phyloP scores from a whole-genome alignment of 2,113 vertebrate species.

The Xenotilapia longispinis region DNA sequence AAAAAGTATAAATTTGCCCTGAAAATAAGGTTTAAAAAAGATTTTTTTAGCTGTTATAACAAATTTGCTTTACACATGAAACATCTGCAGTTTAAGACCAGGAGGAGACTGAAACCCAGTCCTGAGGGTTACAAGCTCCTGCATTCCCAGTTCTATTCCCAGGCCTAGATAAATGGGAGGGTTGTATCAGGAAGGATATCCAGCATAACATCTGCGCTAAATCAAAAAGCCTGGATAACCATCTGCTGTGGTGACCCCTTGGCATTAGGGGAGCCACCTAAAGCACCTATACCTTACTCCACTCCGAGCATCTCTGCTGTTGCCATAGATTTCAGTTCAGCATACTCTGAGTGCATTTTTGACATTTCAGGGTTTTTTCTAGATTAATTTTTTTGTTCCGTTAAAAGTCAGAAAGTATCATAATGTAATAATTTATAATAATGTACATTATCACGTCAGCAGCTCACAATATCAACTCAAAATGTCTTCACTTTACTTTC shows the following conservation, averaged over 20 bases:
- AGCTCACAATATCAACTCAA: neutral
- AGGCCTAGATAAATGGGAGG: neutral
- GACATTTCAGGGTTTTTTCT: neutral
- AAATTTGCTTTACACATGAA: neutral
- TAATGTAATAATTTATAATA: neutral
- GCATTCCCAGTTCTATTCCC: neutral
- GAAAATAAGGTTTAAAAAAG: neutral
- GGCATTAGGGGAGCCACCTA: neutral
- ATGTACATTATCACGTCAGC: neutral
- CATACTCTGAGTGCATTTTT: neutral
- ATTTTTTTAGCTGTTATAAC: neutral
- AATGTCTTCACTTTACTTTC: neutral
- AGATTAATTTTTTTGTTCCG: neutral
- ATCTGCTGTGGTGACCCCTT: neutral
- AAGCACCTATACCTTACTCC: neutral
- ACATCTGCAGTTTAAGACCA: neutral
- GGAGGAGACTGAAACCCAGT: neutral
- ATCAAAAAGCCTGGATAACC: neutral
- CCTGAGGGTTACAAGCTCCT: neutral
- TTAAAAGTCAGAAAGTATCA: neutral
- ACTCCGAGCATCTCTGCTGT: neutral
- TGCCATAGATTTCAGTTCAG: neutral
- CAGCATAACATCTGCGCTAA: neutral
- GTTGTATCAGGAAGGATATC: neutral
- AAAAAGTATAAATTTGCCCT: neutral